phyloP scores from a whole-genome alignment of 2,888 invertebrate species.

The Tenthredo amoena region DNA sequence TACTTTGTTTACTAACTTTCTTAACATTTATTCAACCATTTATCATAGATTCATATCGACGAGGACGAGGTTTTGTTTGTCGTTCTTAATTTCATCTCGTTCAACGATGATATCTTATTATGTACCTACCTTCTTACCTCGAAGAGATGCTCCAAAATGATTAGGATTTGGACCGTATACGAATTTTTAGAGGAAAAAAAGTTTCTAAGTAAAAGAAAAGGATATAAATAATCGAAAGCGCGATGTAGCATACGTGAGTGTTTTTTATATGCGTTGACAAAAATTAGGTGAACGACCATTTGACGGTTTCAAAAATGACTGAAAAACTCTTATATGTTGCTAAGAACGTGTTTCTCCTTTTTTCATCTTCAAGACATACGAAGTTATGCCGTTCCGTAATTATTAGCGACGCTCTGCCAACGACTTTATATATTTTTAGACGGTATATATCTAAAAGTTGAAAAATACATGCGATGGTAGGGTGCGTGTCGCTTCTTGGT shows the following conservation, averaged over 20 bases:
- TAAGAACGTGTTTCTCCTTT: background rate
- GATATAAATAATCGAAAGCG: background rate
- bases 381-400: conserved; percentile 26
- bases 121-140: background rate
- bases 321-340: background rate
- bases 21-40: background rate
- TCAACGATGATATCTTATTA: background rate
- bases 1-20: background rate
- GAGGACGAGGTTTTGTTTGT: background rate
- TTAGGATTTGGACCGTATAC: background rate
- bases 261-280: background rate
- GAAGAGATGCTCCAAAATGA: conserved; percentile 13
- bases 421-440: conserved; percentile 39
- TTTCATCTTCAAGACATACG: background rate
- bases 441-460: conserved; percentile 3
- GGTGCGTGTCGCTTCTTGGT: background rate
- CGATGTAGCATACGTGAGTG: background rate
- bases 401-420: conserved; percentile 46
- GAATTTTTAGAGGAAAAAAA: background rate
- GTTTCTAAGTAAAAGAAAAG: background rate
- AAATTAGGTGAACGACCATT: conserved; percentile 2
- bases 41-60: conserved; percentile 18
- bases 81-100: background rate
- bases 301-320: background rate
- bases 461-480: conserved; percentile 21